Evolutionary conservation across 2,888 invertebrate genomes (phyloP), one percentile per base, ranked within the genome.

Genomic region (Drosophila sordidapex): DNA sequence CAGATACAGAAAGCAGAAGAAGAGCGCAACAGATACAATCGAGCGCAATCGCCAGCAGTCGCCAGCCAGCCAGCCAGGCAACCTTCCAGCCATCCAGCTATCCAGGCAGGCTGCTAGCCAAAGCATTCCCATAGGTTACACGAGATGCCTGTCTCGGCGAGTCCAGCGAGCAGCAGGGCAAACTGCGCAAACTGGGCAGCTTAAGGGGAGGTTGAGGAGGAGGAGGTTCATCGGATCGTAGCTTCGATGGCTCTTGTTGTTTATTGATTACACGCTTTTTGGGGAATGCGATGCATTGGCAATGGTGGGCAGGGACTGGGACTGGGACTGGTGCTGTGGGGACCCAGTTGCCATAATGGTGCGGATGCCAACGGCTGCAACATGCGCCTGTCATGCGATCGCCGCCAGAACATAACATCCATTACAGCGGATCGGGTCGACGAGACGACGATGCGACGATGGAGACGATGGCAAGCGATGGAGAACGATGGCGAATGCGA

Each of bases 251-350:
- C 87, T 87, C 89, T 90, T 90, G 85, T 89, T 91, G 90, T 90
- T 91, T 91, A 91, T 91, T 91, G 91, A 91, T 91, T 92, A 91
- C 91, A 91, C 91, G 92, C 91, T 91, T 91, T 82, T 89, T 88
- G 85, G 90, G 90, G 90, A 90, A 89, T 89, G 89, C 84, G 72
- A 74, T 90, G 86, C 90, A 81, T 76, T 74, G 86, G 69, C 77
- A 74, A 70, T 67, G 79, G 70, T 69, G 72, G 83, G 76, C 72
- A 64, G 78, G 49, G 60, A 54, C 58, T 56, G 64, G 2, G 43
- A 21, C 43, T 46, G 46, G 3, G 46, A 7, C n/a, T 31, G 43
- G 35, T 43, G 59, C 57, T 70, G 43, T 40, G 40, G 6, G 59
- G 60, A 66, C 73, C 58, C 51, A 64, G 77, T 85, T 86, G 86